Conservation (phyloP, 2,113 vertebrate species). For the Motacilla alba region DNA sequence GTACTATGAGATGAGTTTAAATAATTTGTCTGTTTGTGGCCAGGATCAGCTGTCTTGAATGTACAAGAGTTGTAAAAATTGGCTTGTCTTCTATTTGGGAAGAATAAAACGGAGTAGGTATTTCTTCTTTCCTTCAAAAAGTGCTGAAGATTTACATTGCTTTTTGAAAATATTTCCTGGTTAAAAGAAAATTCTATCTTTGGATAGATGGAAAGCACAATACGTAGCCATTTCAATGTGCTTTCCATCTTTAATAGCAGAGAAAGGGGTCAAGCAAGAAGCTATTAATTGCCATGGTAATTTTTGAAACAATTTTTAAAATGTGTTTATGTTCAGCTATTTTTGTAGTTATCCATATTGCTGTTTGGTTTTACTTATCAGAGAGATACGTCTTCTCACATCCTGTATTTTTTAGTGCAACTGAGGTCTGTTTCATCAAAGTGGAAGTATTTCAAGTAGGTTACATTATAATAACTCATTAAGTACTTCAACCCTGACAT, state of each 20-base stretch:
- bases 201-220: background rate
- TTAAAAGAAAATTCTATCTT: background rate
- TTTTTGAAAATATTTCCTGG: background rate
- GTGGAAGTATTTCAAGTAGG: background rate
- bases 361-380: background rate
- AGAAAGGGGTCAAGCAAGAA: background rate
- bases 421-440: background rate
- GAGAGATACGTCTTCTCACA: background rate
- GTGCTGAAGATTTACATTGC: background rate
- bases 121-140: background rate
- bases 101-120: background rate
- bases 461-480: background rate
- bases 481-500: background rate
- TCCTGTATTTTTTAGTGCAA: background rate
- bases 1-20: background rate
- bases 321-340: background rate
- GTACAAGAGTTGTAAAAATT: background rate
- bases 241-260: background rate
- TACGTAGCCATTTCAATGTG: background rate
- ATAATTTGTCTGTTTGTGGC: background rate
- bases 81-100: background rate
- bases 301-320: background rate
- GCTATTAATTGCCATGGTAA: background rate
- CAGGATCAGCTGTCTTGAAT: background rate
- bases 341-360: background rate